Evolutionary conservation across 2,888 invertebrate species (phyloP).

Genomic region (Caradrina kadenii): DNA sequence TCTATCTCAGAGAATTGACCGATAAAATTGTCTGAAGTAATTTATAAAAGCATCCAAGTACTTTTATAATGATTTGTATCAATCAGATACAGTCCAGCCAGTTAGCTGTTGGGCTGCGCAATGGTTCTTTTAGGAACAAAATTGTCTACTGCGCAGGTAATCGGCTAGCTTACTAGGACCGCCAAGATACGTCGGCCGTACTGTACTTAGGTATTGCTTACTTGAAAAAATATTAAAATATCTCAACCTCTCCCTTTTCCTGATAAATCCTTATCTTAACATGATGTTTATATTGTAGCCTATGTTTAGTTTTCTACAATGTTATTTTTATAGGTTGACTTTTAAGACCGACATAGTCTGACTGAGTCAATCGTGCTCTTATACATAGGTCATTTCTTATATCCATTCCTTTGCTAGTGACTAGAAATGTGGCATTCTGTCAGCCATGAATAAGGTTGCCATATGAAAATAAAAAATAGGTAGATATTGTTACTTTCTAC

Average conservation of each 20-base stretch:
- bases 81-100: background rate
- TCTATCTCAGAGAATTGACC: background rate
- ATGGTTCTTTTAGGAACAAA: too few relatives aligned
- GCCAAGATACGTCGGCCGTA: too few relatives aligned
- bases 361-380: background rate
- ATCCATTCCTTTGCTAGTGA: background rate
- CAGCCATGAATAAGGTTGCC: background rate
- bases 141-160: too few relatives aligned
- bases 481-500: background rate
- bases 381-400: too few relatives aligned
- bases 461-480: background rate
- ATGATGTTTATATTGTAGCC: background rate
- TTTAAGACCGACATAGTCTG: too few relatives aligned
- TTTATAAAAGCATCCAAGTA: too few relatives aligned
- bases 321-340: background rate
- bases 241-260: slow-evolving; percentile 5
- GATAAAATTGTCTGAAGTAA: slow-evolving; percentile 7
- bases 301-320: background rate
- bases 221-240: background rate
- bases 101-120: too few relatives aligned
- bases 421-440: background rate
- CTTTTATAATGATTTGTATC: background rate
- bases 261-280: background rate
- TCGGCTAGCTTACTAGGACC: too few relatives aligned
- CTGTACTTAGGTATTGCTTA: too few relatives aligned